Percentiles rank a stretch among this genome's conserved stretches.
Evolutionary conservation across 1,140 invertebrate species (phyloP).

Genomic region (Tetragonula clypearis): DNA sequence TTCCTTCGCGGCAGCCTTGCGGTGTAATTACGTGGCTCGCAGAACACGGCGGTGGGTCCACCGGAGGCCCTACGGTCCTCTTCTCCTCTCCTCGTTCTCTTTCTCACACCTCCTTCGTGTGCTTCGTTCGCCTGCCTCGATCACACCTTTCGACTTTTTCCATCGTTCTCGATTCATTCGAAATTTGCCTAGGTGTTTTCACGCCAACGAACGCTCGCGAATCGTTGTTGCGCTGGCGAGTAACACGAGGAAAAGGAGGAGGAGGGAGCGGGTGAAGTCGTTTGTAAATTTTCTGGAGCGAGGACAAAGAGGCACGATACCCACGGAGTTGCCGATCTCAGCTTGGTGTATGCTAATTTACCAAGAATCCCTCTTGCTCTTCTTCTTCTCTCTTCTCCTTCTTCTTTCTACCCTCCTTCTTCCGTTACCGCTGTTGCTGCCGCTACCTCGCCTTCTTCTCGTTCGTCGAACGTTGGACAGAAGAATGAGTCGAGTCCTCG

Average conservation of each 20-base stretch:
- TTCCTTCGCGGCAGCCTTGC: conserved; percentile 73
- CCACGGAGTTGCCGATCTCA: conserved; percentile 39
- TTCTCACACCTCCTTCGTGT: background rate
- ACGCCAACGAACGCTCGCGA: background rate
- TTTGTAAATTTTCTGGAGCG: conserved; percentile 44
- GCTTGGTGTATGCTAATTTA: conserved; percentile 70
- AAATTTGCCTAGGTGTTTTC: background rate
- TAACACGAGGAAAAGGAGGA: background rate
- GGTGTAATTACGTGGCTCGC: conserved; percentile 80
- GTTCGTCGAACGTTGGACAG: conserved; percentile 58
- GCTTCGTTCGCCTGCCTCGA: conserved; percentile 37
- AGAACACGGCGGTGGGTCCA: conserved; percentile 81
- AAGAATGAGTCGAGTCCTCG: conserved; percentile 69
- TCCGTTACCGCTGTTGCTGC: conserved; percentile 24
- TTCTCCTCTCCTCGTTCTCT: conserved; percentile 29
- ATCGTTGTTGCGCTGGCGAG: background rate
- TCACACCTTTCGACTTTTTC: conserved; percentile 46
- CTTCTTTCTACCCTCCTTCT: background rate
- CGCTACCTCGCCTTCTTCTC: conserved; percentile 24
- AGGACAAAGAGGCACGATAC: conserved; percentile 60
- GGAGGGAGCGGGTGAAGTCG: background rate
- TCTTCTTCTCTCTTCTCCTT: conserved; percentile 29
- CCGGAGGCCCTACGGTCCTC: conserved; percentile 42
- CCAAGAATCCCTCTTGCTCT: conserved; percentile 55
- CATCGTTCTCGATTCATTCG: background rate